A percentile compares a stretch with the other conserved stretches of the same genome.
phyloP scores from a whole-genome alignment of 1,140 invertebrate species.

The Drosophila chauvacae region DNA sequence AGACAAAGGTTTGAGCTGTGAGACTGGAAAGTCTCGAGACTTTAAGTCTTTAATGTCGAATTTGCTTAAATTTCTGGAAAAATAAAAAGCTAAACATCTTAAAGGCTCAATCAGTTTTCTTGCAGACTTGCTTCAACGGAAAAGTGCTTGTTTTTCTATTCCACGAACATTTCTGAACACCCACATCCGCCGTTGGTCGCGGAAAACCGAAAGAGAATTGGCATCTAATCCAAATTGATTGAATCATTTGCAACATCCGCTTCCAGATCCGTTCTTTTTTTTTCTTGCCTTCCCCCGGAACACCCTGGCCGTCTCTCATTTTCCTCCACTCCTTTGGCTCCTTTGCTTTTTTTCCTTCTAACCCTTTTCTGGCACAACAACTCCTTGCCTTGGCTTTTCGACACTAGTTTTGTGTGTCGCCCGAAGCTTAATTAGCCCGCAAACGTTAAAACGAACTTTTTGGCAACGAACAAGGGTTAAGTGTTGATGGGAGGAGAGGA shows the following conservation, averaged over 20 bases:
- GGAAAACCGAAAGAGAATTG: conserved; percentile 7
- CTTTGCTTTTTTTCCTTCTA: background rate
- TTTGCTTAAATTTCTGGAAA: background rate
- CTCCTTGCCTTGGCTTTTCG: conserved; percentile 35
- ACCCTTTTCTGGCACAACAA: conserved; percentile 12
- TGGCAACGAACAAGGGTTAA: conserved; percentile 3
- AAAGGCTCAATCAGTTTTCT: background rate
- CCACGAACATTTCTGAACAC: background rate
- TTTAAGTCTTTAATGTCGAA: background rate
- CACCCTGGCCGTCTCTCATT: background rate
- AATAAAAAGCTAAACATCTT: background rate
- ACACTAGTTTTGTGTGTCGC: conserved; percentile 31
- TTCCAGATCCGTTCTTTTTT: conserved; percentile 26
- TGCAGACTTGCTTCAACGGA: background rate
- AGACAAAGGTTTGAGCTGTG: conserved; percentile 22
- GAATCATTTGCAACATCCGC: conserved; percentile 49
- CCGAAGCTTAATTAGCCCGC: conserved; percentile 38
- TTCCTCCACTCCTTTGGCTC: background rate
- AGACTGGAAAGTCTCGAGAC: conserved; percentile 5
- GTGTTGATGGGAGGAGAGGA: background rate
- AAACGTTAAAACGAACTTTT: conserved; percentile 26
- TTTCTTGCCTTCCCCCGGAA: too few relatives aligned
- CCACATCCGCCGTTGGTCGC: conserved; percentile 10
- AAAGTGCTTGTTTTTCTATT: background rate
- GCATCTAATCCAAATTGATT: conserved; percentile 41